These are phyloP conservation scores for Auanema sp. DNA, from an alignment of 2,888 invertebrate genomes.

Conservation along the genomic window DNA sequence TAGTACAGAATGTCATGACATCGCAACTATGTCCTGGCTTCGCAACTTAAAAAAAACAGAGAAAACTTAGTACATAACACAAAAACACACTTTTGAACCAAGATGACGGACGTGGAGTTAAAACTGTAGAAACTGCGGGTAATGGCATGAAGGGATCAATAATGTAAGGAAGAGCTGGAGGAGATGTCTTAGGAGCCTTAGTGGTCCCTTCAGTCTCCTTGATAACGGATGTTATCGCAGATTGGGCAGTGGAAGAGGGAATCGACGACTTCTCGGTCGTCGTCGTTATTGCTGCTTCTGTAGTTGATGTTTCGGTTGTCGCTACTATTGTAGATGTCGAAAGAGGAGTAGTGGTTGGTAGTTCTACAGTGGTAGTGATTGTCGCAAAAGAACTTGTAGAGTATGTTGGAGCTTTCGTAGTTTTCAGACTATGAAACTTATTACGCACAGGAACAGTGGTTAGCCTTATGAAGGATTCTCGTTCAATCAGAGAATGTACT, in stretches of 20 bases:
- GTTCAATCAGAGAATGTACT: too few species aligned
- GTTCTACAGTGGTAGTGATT: background rate
- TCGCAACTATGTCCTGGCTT: constrained; percentile 48
- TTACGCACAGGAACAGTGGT: too few species aligned
- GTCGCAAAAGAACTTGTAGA: constrained; percentile 8
- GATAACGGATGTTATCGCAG: constrained; percentile 24
- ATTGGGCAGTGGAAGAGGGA: constrained; percentile 15
- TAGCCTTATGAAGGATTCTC: too few species aligned
- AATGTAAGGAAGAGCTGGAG: constrained; percentile 18
- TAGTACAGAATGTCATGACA: constrained; percentile 40
- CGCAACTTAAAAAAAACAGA: constrained; percentile 37
- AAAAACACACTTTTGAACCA: constrained; percentile 33
- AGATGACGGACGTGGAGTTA: constrained; percentile 17
- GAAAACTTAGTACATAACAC: constrained; percentile 4
- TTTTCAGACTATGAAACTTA: constrained; percentile 5
- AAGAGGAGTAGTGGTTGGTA: constrained; percentile 7
- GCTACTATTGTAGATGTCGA: constrained; percentile 11
- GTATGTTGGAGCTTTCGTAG: constrained; percentile 8
- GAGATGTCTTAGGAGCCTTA: constrained; percentile 5
- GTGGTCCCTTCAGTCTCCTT: constrained; percentile 23
- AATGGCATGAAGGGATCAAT: constrained; percentile 15
- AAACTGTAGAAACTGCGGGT: background rate
- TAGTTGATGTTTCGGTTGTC: constrained; percentile 12
- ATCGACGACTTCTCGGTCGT: too few species aligned
- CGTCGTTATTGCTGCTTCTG: constrained; percentile 11